Percentiles rank a stretch among this genome's conserved stretches.
These are phyloP conservation scores for Myotis findleyi DNA, from an alignment of 2,797 vertebrate species.

Conservation along the genomic window DNA sequence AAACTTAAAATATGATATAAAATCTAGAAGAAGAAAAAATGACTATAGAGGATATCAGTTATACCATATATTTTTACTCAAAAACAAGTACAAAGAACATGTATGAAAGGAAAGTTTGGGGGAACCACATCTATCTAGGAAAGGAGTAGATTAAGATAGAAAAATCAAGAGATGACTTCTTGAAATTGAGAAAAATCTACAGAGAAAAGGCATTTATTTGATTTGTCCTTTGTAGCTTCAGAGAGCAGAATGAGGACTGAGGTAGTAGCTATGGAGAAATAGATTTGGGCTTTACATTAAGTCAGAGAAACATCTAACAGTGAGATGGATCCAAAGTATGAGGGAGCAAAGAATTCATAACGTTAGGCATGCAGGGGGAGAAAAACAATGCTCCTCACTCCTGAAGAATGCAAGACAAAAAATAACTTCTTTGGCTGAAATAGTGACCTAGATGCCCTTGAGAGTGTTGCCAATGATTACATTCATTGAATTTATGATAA, in stretches of 20 bases:
- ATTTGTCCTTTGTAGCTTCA: not conserved
- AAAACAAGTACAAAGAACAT: not conserved
- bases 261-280: not conserved
- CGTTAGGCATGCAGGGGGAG: not conserved
- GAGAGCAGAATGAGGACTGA: not conserved
- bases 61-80: not conserved
- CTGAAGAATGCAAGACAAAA: not conserved
- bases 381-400: not conserved
- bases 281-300: not conserved
- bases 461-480: not conserved
- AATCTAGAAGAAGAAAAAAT: constrained; percentile 16
- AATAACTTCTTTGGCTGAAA: not conserved
- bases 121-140: not conserved
- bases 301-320: not conserved
- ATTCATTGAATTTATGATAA: not conserved
- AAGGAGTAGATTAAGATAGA: not conserved
- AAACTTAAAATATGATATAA: not conserved
- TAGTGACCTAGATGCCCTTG: not conserved
- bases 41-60: not conserved
- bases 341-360: not conserved
- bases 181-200: not conserved
- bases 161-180: not conserved
- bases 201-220: not conserved
- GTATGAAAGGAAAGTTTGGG: not conserved
- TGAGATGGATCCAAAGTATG: not conserved